Conservation (phyloP, 2,113 vertebrate genomes). For the Coptodon rendalli region DNA sequence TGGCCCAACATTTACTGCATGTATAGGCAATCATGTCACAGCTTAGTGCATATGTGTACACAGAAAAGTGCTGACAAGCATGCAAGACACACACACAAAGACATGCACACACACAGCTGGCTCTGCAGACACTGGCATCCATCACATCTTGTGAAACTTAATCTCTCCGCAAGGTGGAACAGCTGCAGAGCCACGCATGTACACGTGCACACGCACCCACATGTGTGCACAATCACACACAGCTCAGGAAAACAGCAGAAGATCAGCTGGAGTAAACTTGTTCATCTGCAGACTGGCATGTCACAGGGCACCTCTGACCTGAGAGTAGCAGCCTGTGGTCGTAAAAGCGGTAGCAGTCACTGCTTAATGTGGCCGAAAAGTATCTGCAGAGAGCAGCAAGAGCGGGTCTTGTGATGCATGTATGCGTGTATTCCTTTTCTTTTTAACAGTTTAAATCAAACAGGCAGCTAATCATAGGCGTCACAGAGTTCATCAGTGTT, state of each 20-base stretch:
- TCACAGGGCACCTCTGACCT: slow-evolving; percentile 56
- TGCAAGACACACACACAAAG: not conserved
- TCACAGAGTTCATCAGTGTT: not conserved
- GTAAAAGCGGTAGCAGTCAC: slow-evolving; percentile 28
- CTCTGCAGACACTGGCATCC: slow-evolving; percentile 59
- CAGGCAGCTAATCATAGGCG: not conserved
- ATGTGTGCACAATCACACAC: not conserved
- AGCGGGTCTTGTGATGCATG: not conserved
- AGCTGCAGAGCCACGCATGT: slow-evolving; percentile 49
- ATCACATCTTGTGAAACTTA: slow-evolving; percentile 66
- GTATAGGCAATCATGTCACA: not conserved
- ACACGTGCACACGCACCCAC: not conserved
- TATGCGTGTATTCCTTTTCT: not conserved
- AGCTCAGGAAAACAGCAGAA: not conserved
- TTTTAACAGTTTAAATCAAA: not conserved
- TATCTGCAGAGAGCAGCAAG: not conserved
- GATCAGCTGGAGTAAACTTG: slow-evolving; percentile 49
- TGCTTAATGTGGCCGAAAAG: not conserved
- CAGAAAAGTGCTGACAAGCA: slow-evolving; percentile 46
- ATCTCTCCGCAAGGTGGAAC: slow-evolving; percentile 59
- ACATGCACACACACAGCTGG: slow-evolving; percentile 41
- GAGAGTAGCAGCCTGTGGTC: slow-evolving; percentile 17
- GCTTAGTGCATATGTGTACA: not conserved
- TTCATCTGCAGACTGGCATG: slow-evolving; percentile 41
- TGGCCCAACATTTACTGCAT: slow-evolving; percentile 15